Evolutionary conservation across 2,888 invertebrate genomes (phyloP), one percentile per base, ranked within the genome.

Genomic region (Eledona agricola): DNA sequence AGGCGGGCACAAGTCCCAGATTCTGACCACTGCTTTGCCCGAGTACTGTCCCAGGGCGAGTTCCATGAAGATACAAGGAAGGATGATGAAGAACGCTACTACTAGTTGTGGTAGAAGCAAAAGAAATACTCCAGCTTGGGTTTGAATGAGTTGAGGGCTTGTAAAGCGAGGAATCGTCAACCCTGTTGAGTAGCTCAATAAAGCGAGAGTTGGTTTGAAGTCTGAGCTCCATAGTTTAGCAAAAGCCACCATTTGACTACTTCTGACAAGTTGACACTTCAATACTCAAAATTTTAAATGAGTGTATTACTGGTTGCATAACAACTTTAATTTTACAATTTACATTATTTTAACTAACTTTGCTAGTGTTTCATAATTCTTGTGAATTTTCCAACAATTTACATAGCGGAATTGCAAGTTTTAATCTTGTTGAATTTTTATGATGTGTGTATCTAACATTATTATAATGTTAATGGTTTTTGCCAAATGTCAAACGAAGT

Each of bases 1-100:
- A 7, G 51, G 17, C 1, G 51, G 51, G 15, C 55, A 58, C 40
- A 58, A 43, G n/a, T 58, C 40, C 58, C 58, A 58, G 4, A 52
- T 17, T 13, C n/a, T 23, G 4, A 55, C 35, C 1, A 43, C 32
- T 4, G 49, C 51, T n/a, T 37, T 37, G 15, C 28, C 35, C 2
- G 58, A 58, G 12, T 47, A 58, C 13, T 58, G 58, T 5, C 55
- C 58, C 4, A 55, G 10, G 4, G 49, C 47, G 13, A 58, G 15
- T 43, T 58, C 55, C 43, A 58, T 22, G 13, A 51, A 55, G 7
- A 51, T 32, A 11, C 45, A 38, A 28, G 58, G 58, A 2, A 51
- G 10, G 1, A 22, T 31, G 2, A 38, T 19, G 5, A 51, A 2
- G 20, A 51, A 25, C 38, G 46, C 13, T 1, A 35, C 10, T 2